Evolutionary conservation across 53 echinoderm and acorn worm species (phyloP).

Genomic region (Glandiceps talaboti): DNA sequence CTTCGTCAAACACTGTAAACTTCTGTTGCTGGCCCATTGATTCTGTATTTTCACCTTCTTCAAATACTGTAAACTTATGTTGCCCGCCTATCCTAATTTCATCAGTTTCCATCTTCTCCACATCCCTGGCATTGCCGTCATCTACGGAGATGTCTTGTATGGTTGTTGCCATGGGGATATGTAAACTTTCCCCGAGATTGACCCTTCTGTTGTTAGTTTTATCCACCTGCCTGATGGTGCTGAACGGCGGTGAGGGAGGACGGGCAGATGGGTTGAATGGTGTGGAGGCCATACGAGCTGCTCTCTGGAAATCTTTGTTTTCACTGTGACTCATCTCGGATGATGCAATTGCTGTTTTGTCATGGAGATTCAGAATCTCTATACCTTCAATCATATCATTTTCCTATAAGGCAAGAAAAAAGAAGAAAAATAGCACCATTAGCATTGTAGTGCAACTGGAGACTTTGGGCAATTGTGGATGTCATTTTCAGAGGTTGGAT

Average conservation of each 20-base stretch:
- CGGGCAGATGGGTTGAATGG: constrained; percentile 62
- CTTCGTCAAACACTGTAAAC: too few relatives aligned
- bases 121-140: not conserved
- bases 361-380: constrained; percentile 20
- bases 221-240: constrained; percentile 47
- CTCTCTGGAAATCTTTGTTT: constrained; percentile 53
- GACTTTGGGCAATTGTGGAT: too few relatives aligned
- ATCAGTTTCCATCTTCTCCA: not conserved
- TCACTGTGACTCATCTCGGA: constrained; percentile 25
- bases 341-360: constrained; percentile 1
- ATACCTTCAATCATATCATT: constrained; percentile 34
- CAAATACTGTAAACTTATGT: not conserved
- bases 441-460: too few relatives aligned
- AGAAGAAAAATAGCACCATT: not conserved
- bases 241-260: constrained; percentile 14
- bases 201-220: not conserved
- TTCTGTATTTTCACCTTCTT: not conserved
- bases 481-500: too few relatives aligned
- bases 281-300: constrained; percentile 90
- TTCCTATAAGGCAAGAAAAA: constrained; percentile 4
- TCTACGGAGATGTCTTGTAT: not conserved
- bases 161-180: not conserved
- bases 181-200: not conserved
- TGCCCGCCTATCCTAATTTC: not conserved
- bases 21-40: too few relatives aligned